A percentile compares a stretch with the other conserved stretches of the same genome.
phyloP scores from a whole-genome alignment of 2,888 invertebrate genomes.

The Eucera pruinosa region DNA sequence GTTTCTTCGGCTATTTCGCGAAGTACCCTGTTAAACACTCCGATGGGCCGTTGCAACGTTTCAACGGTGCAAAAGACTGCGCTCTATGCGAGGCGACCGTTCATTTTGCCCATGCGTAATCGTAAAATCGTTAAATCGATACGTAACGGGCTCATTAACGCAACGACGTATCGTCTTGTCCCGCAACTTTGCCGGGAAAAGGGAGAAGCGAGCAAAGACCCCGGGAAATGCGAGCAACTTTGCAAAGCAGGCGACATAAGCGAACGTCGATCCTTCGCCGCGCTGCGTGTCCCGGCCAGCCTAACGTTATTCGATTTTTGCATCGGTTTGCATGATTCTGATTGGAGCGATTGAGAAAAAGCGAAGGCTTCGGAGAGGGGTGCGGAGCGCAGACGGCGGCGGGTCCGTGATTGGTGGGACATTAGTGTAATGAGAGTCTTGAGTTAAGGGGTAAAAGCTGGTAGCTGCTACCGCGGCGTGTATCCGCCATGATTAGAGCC shows the following conservation, averaged over 20 bases:
- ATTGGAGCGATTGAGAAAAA: conserved; percentile 74
- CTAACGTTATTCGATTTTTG: conserved; percentile 61
- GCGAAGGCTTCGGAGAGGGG: conserved; percentile 60
- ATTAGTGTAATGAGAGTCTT: conserved; percentile 81
- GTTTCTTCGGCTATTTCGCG: conserved; percentile 72
- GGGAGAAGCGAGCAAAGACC: neutral
- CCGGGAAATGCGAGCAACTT: neutral
- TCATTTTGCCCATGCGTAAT: conserved; percentile 25
- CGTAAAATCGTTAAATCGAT: conserved; percentile 45
- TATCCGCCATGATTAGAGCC: conserved; percentile 78
- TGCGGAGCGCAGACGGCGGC: conserved; percentile 70
- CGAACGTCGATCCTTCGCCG: conserved; percentile 1
- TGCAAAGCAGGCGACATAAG: neutral
- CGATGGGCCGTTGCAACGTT: conserved; percentile 69
- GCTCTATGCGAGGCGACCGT: conserved; percentile 36
- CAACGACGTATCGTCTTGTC: conserved; percentile 1
- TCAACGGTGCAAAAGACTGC: conserved; percentile 56
- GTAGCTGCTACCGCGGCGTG: conserved; percentile 78
- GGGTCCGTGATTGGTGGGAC: conserved; percentile 78
- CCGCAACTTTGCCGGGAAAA: neutral
- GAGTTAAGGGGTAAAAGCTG: conserved; percentile 80
- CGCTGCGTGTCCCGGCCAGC: conserved; percentile 36
- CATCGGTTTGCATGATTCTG: conserved; percentile 76
- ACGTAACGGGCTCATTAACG: conserved; percentile 29
- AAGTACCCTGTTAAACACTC: conserved; percentile 78